Conservation (phyloP, 1,140 invertebrate genomes). For the Elysia chlorotica region DNA sequence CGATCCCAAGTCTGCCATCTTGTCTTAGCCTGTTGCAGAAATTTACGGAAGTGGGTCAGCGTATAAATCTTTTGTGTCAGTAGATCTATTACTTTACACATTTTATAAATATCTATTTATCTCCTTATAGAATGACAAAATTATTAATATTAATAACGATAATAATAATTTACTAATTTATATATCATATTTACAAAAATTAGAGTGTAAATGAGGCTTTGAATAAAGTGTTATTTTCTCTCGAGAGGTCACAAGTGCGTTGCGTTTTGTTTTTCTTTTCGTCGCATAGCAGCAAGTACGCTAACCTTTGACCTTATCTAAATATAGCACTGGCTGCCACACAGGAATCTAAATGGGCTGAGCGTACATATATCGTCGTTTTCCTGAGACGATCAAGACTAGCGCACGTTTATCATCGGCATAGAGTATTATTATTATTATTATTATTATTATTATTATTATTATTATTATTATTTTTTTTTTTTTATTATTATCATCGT, state of each 20-base stretch:
- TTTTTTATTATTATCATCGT: too few species aligned
- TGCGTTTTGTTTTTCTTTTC: not conserved
- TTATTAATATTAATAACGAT: not conserved
- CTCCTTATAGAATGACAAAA: not conserved
- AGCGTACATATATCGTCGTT: too few species aligned
- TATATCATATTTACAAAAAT: too few species aligned
- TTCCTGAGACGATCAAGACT: too few species aligned
- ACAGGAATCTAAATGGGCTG: too few species aligned
- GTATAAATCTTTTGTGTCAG: not conserved
- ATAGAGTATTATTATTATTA: too few species aligned
- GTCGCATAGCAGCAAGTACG: slow-evolving; percentile 22
- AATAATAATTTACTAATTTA: too few species aligned
- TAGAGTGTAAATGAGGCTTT: not conserved
- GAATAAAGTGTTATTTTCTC: not conserved
- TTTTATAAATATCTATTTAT: not conserved
- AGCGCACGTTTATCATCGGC: too few species aligned
- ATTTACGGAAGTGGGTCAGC: not conserved
- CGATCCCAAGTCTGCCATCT: slow-evolving; percentile 64
- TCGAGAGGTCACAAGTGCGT: not conserved
- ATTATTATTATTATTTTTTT: too few species aligned
- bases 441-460: too few species aligned
- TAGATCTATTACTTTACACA: not conserved
- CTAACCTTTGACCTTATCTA: slow-evolving; percentile 1
- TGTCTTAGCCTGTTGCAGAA: slow-evolving; percentile 28
- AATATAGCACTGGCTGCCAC: too few species aligned